Conservation (phyloP, 2,797 vertebrate genomes). For the Phataginus tetradactyla region DNA sequence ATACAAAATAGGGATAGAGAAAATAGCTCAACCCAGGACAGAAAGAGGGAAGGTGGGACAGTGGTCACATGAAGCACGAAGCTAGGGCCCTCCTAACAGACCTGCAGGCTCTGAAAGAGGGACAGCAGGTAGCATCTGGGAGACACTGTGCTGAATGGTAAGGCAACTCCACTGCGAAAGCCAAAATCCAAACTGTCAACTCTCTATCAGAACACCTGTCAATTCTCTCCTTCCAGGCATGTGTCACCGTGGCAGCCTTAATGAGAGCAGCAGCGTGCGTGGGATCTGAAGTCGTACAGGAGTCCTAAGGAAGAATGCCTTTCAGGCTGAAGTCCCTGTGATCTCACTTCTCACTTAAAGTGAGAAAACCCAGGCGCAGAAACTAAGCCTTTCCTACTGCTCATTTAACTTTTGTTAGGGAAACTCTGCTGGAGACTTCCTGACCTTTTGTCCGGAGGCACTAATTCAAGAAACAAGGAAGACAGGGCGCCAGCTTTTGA, state of each 20-base stretch:
- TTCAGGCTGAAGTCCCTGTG: constrained; percentile 31
- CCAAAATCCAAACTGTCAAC: constrained; percentile 29
- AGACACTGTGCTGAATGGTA: background rate
- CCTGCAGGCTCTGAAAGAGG: background rate
- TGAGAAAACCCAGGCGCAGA: background rate
- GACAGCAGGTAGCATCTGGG: background rate
- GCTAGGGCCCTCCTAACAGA: background rate
- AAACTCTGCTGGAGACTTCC: background rate
- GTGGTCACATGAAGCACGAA: background rate
- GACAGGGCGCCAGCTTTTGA: background rate
- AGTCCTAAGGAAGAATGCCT: constrained; percentile 25
- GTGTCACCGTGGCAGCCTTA: background rate
- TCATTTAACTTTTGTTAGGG: constrained; percentile 16
- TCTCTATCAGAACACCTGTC: constrained; percentile 53
- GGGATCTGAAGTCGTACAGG: constrained; percentile 5
- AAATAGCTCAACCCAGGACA: background rate
- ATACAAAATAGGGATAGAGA: background rate
- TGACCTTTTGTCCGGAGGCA: constrained; percentile 47
- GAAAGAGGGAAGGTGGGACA: background rate
- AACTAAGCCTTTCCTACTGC: background rate
- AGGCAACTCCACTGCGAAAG: background rate
- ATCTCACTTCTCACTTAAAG: constrained; percentile 40
- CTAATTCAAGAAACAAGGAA: background rate
- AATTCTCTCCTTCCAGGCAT: background rate
- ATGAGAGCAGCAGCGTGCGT: background rate